Evolutionary conservation across 2,113 vertebrate species (phyloP).

Genomic region (Xenopus borealis): DNA sequence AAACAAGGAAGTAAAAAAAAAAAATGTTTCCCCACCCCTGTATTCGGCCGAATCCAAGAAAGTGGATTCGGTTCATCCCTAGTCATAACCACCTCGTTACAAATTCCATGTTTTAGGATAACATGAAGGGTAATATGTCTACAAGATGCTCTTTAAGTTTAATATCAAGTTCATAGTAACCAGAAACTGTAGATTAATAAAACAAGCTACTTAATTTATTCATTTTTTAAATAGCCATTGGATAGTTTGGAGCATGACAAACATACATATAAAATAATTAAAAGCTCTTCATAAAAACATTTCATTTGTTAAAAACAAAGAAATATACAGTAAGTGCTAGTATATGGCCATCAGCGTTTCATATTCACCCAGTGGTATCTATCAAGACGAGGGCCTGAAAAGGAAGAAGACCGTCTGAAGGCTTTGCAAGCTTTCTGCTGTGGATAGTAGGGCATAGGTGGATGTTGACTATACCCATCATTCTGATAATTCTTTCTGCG

Average conservation of each 20-base stretch:
- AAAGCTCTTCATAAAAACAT: slow-evolving; percentile 2
- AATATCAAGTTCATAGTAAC: no score
- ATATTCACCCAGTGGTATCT: slow-evolving; percentile 93
- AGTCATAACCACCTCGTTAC: no score
- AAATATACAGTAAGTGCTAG: not conserved
- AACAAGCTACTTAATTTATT: slow-evolving; percentile 35
- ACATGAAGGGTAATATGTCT: no score
- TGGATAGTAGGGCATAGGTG: slow-evolving; percentile 33
- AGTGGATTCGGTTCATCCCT: no score
- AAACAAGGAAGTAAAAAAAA: no score
- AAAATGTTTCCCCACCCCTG: no score
- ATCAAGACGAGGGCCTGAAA: slow-evolving; percentile 72
- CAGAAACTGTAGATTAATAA: not conserved
- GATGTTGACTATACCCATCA: slow-evolving; percentile 53
- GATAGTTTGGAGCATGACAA: not conserved
- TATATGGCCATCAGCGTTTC: slow-evolving; percentile 56
- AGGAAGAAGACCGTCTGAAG: slow-evolving; percentile 57
- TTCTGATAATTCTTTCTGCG: slow-evolving; percentile 61
- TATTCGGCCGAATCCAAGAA: no score
- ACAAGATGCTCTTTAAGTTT: no score
- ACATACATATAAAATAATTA: slow-evolving; percentile 34
- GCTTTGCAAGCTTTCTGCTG: slow-evolving; percentile 63
- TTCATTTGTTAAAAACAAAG: slow-evolving; percentile 1
- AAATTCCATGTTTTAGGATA: no score
- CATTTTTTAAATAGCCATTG: slow-evolving; percentile 27